Conservation (phyloP, 1,140 invertebrate species). For the Cydia strobilella region DNA sequence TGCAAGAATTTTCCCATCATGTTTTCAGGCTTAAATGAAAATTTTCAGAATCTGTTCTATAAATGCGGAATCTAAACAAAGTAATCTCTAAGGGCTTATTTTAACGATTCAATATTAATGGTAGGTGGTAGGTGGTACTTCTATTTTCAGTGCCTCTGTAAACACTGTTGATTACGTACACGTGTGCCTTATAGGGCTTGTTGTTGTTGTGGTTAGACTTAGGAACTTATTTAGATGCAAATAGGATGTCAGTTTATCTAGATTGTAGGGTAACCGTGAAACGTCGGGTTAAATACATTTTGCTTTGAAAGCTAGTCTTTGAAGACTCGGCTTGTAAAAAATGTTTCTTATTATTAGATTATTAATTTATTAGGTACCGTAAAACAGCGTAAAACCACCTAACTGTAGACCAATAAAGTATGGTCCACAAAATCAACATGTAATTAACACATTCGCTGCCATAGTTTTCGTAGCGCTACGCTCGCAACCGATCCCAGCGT, state of each 20-base stretch:
- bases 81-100: slow-evolving; percentile 5
- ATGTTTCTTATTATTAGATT: too few species aligned
- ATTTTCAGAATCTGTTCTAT: background rate
- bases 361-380: too few species aligned
- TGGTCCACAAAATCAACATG: too few species aligned
- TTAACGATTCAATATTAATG: slow-evolving; percentile 26
- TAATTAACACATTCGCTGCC: too few species aligned
- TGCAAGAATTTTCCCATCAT: too few species aligned
- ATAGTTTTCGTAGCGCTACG: too few species aligned
- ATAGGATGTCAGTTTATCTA: slow-evolving; percentile 17
- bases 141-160: slow-evolving; percentile 28
- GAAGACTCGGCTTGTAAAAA: too few species aligned
- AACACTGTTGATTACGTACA: slow-evolving; percentile 13
- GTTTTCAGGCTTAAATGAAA: too few species aligned
- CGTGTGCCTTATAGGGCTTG: background rate
- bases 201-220: background rate
- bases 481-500: too few species aligned
- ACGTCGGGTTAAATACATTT: background rate
- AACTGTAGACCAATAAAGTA: too few species aligned
- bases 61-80: background rate
- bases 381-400: too few species aligned
- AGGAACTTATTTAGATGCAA: slow-evolving; percentile 25
- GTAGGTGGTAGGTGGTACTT: background rate
- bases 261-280: background rate
- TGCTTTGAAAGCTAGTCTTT: background rate